These are phyloP conservation scores for Cephalopterus ornatus DNA, from an alignment of 2,113 vertebrate genomes.

Conservation along the genomic window DNA sequence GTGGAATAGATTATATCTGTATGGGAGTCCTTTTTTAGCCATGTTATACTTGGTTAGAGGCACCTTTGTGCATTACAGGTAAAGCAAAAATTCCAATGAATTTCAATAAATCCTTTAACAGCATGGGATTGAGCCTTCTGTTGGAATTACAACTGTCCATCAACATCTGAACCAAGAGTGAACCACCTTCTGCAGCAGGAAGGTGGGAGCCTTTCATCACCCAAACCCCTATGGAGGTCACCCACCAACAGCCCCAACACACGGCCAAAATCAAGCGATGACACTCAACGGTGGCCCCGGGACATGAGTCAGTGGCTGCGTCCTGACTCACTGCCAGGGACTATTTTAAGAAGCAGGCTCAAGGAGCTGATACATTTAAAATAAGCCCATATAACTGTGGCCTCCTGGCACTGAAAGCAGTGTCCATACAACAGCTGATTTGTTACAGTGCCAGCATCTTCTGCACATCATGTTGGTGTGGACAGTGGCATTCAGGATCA, in stretches of 20 bases:
- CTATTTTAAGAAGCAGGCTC: constrained; percentile 27
- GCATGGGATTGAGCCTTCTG: fast-evolving
- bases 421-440: background rate
- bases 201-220: background rate
- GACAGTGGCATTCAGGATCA: background rate
- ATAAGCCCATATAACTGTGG: background rate
- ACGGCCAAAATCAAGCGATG: background rate
- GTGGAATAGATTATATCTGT: background rate
- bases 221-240: background rate
- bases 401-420: constrained; percentile 16
- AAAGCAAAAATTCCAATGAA: background rate
- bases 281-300: background rate
- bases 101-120: background rate
- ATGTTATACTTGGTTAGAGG: background rate
- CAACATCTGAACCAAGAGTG: background rate
- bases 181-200: background rate
- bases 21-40: background rate
- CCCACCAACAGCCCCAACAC: fast-evolving
- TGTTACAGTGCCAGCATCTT: background rate
- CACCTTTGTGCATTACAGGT: background rate
- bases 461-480: background rate
- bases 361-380: background rate
- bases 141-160: background rate
- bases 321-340: background rate
- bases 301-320: background rate